Conservation (phyloP, 2,113 vertebrate genomes). For the Mystacornis crossleyi region DNA sequence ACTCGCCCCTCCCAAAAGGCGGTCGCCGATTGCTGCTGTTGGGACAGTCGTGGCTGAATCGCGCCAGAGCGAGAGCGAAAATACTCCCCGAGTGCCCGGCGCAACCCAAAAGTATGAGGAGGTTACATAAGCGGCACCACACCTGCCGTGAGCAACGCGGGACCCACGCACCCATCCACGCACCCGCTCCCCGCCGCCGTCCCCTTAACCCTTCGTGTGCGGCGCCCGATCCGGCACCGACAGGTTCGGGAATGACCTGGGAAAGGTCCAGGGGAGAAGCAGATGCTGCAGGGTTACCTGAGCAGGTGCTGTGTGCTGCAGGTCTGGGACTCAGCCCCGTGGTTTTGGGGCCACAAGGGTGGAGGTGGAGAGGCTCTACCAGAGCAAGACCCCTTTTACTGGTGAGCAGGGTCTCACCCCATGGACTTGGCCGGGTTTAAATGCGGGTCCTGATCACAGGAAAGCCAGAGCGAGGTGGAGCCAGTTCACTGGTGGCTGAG, state of each 20-base stretch:
- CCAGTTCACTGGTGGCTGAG: rapidly evolving
- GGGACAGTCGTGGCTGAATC: not conserved
- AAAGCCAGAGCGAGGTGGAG: not conserved
- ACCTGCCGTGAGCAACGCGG: slow-evolving; percentile 36
- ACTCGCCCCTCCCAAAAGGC: slow-evolving; percentile 4
- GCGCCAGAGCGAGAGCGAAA: not conserved
- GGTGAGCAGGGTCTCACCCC: not conserved
- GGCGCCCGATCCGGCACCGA: rapidly evolving
- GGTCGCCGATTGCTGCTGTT: not conserved
- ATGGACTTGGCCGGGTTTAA: not conserved
- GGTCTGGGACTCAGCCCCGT: not conserved
- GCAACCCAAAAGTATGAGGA: not conserved
- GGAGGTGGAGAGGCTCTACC: not conserved
- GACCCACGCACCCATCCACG: not conserved
- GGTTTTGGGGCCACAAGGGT: not conserved
- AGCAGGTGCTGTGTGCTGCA: rapidly evolving
- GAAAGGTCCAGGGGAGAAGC: not conserved
- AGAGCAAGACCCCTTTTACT: not conserved
- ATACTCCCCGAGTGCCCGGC: not conserved
- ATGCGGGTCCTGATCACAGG: not conserved
- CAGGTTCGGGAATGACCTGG: rapidly evolving
- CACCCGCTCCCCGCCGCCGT: not conserved
- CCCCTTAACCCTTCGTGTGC: not conserved
- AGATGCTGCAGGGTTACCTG: not conserved
- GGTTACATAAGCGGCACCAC: slow-evolving; percentile 46